A percentile compares a stretch with the other conserved stretches of the same genome.
Evolutionary conservation across 2,113 vertebrate genomes (phyloP).

Genomic region (Ginglymostoma cirratum): DNA sequence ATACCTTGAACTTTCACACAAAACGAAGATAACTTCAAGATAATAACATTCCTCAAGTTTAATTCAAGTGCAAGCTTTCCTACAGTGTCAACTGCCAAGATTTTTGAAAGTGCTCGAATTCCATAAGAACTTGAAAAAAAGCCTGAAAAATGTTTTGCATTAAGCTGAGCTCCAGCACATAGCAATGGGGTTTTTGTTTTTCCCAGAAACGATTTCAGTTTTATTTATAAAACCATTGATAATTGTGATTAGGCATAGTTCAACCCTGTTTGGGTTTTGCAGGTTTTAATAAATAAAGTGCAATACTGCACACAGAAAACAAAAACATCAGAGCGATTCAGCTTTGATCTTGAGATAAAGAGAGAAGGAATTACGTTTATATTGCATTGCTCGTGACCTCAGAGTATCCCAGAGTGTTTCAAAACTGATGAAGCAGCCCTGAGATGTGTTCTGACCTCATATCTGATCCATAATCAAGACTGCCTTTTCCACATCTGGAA

Average conservation of each 20-base stretch:
- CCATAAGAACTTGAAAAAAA: constrained; percentile 14
- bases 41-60: constrained; percentile 25
- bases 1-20: constrained; percentile 30
- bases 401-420: neutral
- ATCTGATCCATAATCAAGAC: neutral
- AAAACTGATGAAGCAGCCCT: neutral
- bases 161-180: neutral
- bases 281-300: neutral
- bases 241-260: neutral
- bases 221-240: constrained; percentile 21
- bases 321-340: too few species aligned
- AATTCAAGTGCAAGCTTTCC: constrained; percentile 4
- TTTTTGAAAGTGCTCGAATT: constrained; percentile 32
- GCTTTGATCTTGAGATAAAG: neutral
- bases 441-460: neutral
- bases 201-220: constrained; percentile 5
- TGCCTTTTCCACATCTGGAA: neutral
- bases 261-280: neutral
- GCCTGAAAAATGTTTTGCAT: neutral
- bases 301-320: neutral
- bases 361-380: neutral
- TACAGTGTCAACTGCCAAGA: neutral
- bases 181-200: neutral
- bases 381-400: neutral
- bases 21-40: constrained; percentile 30